phyloP scores from a whole-genome alignment of 1,140 invertebrate species.

The Trichonephila clavata region DNA sequence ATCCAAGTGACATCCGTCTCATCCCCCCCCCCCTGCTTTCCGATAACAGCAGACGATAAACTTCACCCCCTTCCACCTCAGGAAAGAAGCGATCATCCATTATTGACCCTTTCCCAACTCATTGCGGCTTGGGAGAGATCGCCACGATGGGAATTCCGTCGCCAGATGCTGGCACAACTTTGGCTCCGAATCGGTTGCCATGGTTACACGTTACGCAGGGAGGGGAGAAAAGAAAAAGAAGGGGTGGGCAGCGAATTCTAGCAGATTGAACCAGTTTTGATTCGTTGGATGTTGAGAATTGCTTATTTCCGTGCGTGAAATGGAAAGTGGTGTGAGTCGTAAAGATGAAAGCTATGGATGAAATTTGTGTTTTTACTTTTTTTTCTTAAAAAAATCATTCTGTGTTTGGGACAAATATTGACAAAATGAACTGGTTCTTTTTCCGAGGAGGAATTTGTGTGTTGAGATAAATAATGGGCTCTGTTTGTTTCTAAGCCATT shows the following conservation, averaged over 20 bases:
- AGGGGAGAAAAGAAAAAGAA: not conserved
- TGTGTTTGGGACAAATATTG: not conserved
- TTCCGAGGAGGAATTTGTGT: not conserved
- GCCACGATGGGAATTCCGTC: conserved; percentile 1
- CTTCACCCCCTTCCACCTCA: not conserved
- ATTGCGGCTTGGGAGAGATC: not conserved
- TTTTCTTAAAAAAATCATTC: not conserved
- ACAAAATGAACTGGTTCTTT: not conserved
- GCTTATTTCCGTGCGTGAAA: conserved; percentile 19
- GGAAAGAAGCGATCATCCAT: conserved; percentile 12
- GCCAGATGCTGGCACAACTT: conserved; percentile 37
- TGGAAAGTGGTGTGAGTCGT: not conserved
- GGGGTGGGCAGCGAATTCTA: not conserved
- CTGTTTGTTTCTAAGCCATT: not conserved
- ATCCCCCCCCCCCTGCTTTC: not conserved
- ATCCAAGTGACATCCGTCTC: not conserved
- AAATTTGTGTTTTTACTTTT: not conserved
- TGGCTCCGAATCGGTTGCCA: not conserved
- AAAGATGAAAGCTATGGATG: not conserved
- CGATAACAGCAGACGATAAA: conserved; percentile 21
- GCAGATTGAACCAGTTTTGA: conserved; percentile 55
- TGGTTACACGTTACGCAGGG: not conserved
- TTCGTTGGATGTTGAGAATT: conserved; percentile 45
- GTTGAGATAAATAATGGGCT: not conserved
- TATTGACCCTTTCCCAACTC: not conserved